These are phyloP conservation scores for Nymphalis polychloros DNA, from an alignment of 2,888 invertebrate species.

Conservation along the genomic window DNA sequence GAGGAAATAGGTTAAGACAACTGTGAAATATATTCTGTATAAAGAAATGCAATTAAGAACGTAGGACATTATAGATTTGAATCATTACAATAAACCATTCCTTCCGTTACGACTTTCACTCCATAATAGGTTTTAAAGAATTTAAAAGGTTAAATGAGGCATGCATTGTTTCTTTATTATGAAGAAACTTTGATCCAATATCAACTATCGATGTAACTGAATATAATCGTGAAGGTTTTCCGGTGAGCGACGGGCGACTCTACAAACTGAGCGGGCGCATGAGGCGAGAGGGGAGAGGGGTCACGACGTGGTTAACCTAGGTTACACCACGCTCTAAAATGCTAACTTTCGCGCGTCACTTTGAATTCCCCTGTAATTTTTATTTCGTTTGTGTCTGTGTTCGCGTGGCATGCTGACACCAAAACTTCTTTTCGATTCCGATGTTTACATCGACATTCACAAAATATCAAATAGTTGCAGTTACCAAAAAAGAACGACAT, in stretches of 20 bases:
- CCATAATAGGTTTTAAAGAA: slow-evolving; percentile 19
- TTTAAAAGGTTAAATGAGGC: slow-evolving; percentile 34
- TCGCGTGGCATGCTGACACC: slow-evolving; percentile 22
- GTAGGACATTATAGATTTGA: slow-evolving; percentile 13
- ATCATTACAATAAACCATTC: slow-evolving; percentile 14
- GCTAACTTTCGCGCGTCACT: slow-evolving; percentile 53
- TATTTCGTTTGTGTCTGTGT: slow-evolving; percentile 18
- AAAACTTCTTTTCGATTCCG: slow-evolving; percentile 17
- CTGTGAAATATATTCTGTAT: too few species aligned
- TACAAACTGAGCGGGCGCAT: slow-evolving; percentile 38
- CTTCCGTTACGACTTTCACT: slow-evolving; percentile 25
- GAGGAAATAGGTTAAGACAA: too few species aligned
- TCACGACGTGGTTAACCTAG: slow-evolving; percentile 76
- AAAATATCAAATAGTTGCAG: slow-evolving; percentile 5
- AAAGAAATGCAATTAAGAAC: not conserved
- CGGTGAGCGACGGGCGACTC: slow-evolving; percentile 42
- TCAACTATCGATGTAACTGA: slow-evolving; percentile 42
- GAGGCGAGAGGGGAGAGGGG: slow-evolving; percentile 43
- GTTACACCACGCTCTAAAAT: slow-evolving; percentile 57
- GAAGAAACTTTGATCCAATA: slow-evolving; percentile 39
- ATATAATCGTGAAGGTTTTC: slow-evolving; percentile 49
- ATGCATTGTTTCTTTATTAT: slow-evolving; percentile 33
- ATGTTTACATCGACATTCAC: not conserved
- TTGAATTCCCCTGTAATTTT: slow-evolving; percentile 33
- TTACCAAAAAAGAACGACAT: not conserved